Evolutionary conservation across 2,113 vertebrate genomes (phyloP).

Genomic region (Egretta garzetta): DNA sequence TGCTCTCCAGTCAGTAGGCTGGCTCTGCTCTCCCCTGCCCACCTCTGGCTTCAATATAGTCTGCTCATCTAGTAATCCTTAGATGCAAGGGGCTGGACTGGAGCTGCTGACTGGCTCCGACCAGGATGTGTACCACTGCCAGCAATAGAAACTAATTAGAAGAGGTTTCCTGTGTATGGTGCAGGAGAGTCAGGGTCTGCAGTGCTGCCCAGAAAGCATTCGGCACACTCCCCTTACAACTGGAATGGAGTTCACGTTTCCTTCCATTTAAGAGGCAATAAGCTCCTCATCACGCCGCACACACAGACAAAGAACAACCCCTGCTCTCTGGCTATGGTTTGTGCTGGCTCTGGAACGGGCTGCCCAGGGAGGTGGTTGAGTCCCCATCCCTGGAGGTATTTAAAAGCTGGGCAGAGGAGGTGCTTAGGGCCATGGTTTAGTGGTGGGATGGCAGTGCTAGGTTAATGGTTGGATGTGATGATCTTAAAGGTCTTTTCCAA

Average conservation of each 20-base stretch:
- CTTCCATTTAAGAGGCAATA: background rate
- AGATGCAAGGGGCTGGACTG: background rate
- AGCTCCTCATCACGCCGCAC: background rate
- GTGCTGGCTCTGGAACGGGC: background rate
- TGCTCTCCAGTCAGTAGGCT: conserved; percentile 36
- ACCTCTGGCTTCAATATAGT: conserved; percentile 42
- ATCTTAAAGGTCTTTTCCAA: too few species aligned
- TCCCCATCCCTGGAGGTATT: too few species aligned
- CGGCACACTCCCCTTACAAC: background rate
- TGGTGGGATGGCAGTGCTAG: too few species aligned
- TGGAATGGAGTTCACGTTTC: conserved; percentile 3
- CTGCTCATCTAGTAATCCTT: background rate
- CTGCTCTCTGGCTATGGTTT: background rate
- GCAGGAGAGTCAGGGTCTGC: background rate
- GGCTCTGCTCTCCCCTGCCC: conserved; percentile 41
- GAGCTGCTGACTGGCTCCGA: background rate
- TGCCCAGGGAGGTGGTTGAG: too few species aligned
- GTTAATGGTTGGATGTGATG: too few species aligned
- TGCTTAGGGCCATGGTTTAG: too few species aligned
- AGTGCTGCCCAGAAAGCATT: background rate
- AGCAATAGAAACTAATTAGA: conserved; percentile 29
- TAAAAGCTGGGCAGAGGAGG: too few species aligned
- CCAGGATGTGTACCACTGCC: background rate
- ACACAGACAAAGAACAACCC: conserved; percentile 5
- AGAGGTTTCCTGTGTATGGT: background rate